These are phyloP conservation scores for Albula glossodonta DNA, from an alignment of 2,113 vertebrate genomes.

Conservation along the genomic window DNA sequence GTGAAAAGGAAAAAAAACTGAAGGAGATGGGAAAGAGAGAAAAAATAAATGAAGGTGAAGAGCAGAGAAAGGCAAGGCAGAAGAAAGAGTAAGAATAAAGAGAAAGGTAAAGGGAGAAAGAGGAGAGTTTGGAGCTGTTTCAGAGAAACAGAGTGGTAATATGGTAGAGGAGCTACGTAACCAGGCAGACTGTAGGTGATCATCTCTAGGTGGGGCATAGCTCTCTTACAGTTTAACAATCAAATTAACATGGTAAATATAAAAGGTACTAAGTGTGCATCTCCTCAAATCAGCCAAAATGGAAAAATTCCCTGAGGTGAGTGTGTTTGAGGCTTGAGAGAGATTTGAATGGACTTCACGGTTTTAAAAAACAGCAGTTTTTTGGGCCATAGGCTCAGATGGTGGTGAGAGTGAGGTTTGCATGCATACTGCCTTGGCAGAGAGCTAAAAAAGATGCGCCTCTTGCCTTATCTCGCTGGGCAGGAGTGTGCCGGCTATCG, in stretches of 20 bases:
- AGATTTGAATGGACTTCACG: background rate
- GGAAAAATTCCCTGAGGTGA: background rate
- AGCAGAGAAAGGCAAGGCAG: background rate
- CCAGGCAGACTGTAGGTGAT: background rate
- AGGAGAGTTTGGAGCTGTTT: background rate
- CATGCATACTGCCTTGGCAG: background rate
- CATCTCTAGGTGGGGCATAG: background rate
- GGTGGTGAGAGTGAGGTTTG: background rate
- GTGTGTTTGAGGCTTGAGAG: background rate
- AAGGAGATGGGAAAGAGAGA: too few relatives aligned
- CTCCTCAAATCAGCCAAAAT: background rate
- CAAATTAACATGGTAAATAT: background rate
- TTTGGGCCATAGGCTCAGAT: background rate
- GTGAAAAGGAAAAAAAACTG: too few relatives aligned
- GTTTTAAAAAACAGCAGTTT: background rate
- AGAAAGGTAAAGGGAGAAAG: background rate
- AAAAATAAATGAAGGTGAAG: background rate
- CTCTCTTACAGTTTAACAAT: background rate
- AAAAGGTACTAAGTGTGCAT: background rate
- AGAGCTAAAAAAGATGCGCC: constrained; percentile 22
- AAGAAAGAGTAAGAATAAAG: background rate
- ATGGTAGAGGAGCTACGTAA: background rate
- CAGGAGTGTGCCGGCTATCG: constrained; percentile 65
- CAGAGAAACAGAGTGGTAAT: background rate
- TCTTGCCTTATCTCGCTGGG: constrained; percentile 58